Evolutionary conservation across 1,140 invertebrate species (phyloP).

Genomic region (Drosophila cardini): DNA sequence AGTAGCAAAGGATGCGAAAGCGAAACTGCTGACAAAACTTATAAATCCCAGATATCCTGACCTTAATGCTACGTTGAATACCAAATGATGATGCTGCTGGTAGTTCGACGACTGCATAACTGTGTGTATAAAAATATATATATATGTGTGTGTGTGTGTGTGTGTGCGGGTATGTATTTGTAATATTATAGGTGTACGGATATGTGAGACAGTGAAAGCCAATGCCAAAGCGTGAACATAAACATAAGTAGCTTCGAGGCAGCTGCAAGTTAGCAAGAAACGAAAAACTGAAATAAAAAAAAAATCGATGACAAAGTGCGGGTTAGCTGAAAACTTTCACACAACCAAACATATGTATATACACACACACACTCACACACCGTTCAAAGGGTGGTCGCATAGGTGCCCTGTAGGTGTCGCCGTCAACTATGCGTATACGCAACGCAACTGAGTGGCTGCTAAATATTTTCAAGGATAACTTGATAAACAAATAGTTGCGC

Average conservation of each 20-base stretch:
- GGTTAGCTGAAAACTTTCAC: constrained; percentile 60
- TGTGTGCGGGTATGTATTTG: constrained; percentile 12
- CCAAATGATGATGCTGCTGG: constrained; percentile 71
- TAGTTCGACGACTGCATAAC: constrained; percentile 15
- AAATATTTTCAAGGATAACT: constrained; percentile 82
- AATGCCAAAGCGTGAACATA: constrained; percentile 63
- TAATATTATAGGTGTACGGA: constrained; percentile 3
- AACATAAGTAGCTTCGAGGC: constrained; percentile 67
- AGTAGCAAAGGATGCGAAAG: constrained; percentile 48
- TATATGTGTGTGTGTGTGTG: constrained; percentile 16
- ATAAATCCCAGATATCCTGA: constrained; percentile 83
- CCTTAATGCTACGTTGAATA: constrained; percentile 80
- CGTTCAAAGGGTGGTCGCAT: constrained; percentile 14
- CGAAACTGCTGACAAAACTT: constrained; percentile 77
- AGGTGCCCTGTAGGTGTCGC: constrained; percentile 71
- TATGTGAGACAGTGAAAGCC: constrained; percentile 53
- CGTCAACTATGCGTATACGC: constrained; percentile 75
- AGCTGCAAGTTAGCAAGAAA: constrained; percentile 54
- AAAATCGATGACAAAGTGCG: constrained; percentile 79
- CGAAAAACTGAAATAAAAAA: constrained; percentile 32
- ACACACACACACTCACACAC: not conserved
- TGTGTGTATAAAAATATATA: constrained; percentile 5
- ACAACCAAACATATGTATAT: constrained; percentile 33
- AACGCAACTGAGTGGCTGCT: constrained; percentile 69
- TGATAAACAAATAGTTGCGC: constrained; percentile 54